Conservation (phyloP, 2,113 vertebrate genomes). For the Serinus canaria region DNA sequence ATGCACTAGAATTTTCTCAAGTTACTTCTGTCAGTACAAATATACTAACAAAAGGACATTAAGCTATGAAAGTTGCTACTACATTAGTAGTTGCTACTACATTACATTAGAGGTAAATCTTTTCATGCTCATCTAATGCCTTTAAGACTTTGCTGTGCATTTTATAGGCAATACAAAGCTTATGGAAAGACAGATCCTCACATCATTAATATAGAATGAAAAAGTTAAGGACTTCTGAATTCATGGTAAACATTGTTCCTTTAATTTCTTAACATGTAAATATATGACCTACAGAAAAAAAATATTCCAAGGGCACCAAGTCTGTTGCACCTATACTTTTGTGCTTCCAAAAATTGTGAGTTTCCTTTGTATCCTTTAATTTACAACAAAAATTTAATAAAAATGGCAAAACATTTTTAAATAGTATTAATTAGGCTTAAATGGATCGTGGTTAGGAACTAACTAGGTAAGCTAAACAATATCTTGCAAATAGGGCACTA, state of each 20-base stretch:
- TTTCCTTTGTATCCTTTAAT: background rate
- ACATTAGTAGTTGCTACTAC: background rate
- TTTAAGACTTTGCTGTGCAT: background rate
- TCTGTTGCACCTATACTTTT: background rate
- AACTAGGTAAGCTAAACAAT: background rate
- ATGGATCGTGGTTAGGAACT: background rate
- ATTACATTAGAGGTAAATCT: background rate
- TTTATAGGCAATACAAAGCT: background rate
- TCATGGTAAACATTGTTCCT: background rate
- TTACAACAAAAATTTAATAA: background rate
- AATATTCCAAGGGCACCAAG: background rate
- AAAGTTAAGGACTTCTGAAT: background rate
- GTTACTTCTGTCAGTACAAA: background rate
- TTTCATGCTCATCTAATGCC: background rate
- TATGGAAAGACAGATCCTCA: background rate
- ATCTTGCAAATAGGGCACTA: background rate
- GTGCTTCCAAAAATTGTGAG: background rate
- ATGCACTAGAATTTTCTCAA: background rate
- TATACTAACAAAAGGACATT: background rate
- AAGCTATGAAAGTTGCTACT: background rate
- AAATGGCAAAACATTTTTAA: background rate
- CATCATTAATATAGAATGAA: background rate
- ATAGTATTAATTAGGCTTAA: background rate
- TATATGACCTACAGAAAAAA: background rate
- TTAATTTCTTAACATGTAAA: background rate